These are phyloP conservation scores for Hippasteria phrygiana DNA, from an alignment of 53 echinoderm and acorn worm genomes.

Conservation along the genomic window DNA sequence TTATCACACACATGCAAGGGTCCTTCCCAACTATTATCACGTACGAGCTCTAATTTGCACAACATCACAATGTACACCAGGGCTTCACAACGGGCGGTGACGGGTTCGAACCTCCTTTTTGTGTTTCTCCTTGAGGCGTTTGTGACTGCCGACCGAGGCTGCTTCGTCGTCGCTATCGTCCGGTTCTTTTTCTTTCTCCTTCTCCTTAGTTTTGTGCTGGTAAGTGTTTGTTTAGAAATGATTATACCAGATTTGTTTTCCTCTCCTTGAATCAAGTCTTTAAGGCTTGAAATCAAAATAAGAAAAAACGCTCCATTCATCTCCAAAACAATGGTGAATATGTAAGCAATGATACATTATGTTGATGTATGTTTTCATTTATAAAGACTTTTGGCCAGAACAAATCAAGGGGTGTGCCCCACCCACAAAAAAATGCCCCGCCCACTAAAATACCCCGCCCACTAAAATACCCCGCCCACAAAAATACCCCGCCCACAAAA, in stretches of 20 bases:
- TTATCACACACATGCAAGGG: neutral
- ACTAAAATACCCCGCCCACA: too few species aligned
- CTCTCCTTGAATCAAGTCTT: too few species aligned
- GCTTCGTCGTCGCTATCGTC: conserved; percentile 78
- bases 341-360: too few species aligned
- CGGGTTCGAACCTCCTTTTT: conserved; percentile 83
- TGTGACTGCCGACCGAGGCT: conserved; percentile 73
- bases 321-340: too few species aligned
- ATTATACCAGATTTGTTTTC: neutral
- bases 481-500: too few species aligned
- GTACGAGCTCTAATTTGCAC: neutral
- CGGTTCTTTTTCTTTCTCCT: conserved; percentile 69
- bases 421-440: too few species aligned
- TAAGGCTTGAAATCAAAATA: too few species aligned
- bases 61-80: conserved; percentile 25
- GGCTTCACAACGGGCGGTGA: conserved; percentile 1
- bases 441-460: too few species aligned
- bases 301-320: too few species aligned
- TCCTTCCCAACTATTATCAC: neutral
- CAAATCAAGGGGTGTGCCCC: too few species aligned
- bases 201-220: conserved; percentile 82
- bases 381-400: too few species aligned
- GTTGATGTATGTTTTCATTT: too few species aligned
- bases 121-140: conserved; percentile 86
- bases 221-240: neutral